Percentiles rank a stretch among this genome's conserved stretches.
phyloP scores from a whole-genome alignment of 2,113 vertebrate species.

The Bagarius yarrelli region DNA sequence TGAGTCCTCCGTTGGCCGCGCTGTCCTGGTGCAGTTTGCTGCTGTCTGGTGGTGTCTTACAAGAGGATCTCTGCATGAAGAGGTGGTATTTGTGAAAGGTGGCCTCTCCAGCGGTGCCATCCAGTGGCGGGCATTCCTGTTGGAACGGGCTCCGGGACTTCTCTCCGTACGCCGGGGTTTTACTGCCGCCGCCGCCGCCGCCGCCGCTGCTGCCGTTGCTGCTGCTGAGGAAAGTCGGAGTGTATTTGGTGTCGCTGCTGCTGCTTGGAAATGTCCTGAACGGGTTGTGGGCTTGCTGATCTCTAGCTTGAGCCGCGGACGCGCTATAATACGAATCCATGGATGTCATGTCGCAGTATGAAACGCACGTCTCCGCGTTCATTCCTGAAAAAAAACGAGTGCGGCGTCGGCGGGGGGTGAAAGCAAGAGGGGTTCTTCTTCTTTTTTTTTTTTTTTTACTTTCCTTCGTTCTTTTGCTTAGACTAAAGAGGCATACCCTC shows the following conservation, averaged over 20 bases:
- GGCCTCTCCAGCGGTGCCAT: conserved; percentile 75
- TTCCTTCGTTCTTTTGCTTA: conserved; percentile 56
- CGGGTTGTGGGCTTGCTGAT: conserved; percentile 82
- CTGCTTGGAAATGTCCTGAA: conserved; percentile 89
- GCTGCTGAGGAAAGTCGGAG: conserved; percentile 86
- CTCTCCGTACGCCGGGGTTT: conserved; percentile 91
- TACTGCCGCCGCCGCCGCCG: conserved; percentile 52
- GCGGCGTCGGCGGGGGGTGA: conserved; percentile 46
- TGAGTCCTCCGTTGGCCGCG: conserved; percentile 82
- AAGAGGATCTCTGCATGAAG: conserved; percentile 86
- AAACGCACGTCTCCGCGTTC: conserved; percentile 92
- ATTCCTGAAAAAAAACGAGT: conserved; percentile 85
- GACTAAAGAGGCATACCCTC: conserved; percentile 11
- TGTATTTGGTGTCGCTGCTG: conserved; percentile 87
- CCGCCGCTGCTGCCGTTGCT: not conserved
- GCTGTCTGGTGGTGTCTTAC: conserved; percentile 87
- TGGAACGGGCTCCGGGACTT: conserved; percentile 83
- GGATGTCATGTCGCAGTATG: conserved; percentile 93
- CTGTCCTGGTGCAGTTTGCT: conserved; percentile 83
- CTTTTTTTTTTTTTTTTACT: conserved; percentile 42
- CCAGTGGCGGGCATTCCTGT: conserved; percentile 84
- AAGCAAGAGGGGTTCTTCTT: conserved; percentile 53
- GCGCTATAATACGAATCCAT: conserved; percentile 97
- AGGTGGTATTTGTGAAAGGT: conserved; percentile 92
- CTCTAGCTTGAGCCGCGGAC: conserved; percentile 83